These are phyloP conservation scores for Calameuta filiformis DNA, from an alignment of 2,888 invertebrate species.

Conservation along the genomic window DNA sequence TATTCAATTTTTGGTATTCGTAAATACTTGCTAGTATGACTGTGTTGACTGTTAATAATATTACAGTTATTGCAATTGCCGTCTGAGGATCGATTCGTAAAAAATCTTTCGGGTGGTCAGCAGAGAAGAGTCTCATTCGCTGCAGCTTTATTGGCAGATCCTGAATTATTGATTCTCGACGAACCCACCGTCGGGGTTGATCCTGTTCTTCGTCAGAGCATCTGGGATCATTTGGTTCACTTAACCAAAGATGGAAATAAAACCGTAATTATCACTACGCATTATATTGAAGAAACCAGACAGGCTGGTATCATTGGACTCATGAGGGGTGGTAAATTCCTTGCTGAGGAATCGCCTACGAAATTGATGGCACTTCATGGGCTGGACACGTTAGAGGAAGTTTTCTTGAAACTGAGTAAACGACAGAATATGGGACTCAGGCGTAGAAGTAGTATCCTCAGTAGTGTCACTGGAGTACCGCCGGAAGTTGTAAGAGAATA, in stretches of 20 bases:
- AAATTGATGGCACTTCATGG: constrained; percentile 78
- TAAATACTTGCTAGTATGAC: background rate
- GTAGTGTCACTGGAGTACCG: constrained; percentile 72
- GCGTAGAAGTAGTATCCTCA: constrained; percentile 82
- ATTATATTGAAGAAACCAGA: constrained; percentile 88
- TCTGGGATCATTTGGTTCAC: constrained; percentile 87
- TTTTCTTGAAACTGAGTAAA: constrained; percentile 83
- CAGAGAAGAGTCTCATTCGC: constrained; percentile 90
- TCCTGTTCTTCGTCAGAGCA: constrained; percentile 85
- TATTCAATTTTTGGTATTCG: constrained; percentile 2
- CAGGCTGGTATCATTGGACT: constrained; percentile 86
- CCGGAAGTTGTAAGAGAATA: constrained; percentile 58
- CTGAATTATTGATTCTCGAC: constrained; percentile 89
- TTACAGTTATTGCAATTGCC: constrained; percentile 69
- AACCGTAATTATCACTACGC: constrained; percentile 88
- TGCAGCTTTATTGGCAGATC: constrained; percentile 87
- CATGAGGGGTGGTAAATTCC: constrained; percentile 84
- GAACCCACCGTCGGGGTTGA: constrained; percentile 96
- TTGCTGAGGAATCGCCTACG: constrained; percentile 86
- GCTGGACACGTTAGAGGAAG: constrained; percentile 81
- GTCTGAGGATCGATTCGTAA: constrained; percentile 72
- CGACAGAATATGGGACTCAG: constrained; percentile 85
- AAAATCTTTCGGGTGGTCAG: constrained; percentile 89
- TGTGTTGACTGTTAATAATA: background rate
- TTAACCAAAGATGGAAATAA: constrained; percentile 80